phyloP scores from a whole-genome alignment of 2,888 invertebrate genomes.

The Heteromyza rotundicornis region DNA sequence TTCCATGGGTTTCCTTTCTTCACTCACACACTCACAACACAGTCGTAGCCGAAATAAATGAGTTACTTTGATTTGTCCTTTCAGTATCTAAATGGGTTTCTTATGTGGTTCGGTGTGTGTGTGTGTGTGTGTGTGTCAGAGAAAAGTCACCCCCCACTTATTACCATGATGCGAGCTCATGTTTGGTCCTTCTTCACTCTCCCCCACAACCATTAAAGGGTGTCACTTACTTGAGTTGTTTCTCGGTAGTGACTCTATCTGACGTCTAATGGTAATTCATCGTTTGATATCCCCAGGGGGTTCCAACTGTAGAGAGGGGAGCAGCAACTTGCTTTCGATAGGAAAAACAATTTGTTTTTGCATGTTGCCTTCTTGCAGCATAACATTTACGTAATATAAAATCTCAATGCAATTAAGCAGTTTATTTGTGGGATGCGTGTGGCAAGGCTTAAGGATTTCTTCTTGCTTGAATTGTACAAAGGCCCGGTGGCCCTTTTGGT shows the following conservation, averaged over 20 bases:
- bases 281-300: background rate
- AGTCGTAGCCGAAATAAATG: conserved; percentile 1
- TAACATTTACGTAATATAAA: background rate
- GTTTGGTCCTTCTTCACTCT: background rate
- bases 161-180: background rate
- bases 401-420: background rate
- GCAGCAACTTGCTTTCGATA: background rate
- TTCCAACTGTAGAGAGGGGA: background rate
- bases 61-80: background rate
- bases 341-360: background rate
- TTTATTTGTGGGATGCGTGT: no score
- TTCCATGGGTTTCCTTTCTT: background rate
- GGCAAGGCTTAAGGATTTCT: no score
- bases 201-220: background rate
- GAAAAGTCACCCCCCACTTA: no score
- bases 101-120: background rate
- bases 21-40: background rate
- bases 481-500: no score
- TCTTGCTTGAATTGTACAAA: no score
- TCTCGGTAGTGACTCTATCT: background rate
- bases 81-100: background rate
- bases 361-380: background rate
- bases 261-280: conserved; percentile 1
- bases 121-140: conserved; percentile 17
- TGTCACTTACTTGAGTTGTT: background rate